phyloP scores from a whole-genome alignment of 2,113 vertebrate genomes.

The Phyllopteryx taeniolatus region DNA sequence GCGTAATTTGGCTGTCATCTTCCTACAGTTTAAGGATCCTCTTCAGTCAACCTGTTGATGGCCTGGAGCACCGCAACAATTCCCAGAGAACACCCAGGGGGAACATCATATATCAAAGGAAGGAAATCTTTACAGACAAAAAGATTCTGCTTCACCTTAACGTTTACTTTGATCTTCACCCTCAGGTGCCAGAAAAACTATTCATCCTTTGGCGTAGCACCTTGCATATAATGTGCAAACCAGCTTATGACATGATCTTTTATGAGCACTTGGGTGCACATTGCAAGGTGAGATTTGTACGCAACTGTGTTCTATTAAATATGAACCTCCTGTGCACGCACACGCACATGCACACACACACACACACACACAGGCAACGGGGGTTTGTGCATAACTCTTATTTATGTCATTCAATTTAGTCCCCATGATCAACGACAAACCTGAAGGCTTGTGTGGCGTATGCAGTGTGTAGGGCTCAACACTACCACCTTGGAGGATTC shows the following conservation, averaged over 20 bases:
- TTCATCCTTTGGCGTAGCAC: constrained; percentile 51
- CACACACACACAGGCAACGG: constrained; percentile 55
- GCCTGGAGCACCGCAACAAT: background rate
- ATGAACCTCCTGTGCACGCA: constrained; percentile 36
- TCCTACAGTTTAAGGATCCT: background rate
- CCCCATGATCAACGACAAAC: constrained; percentile 77
- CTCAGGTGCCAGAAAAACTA: constrained; percentile 46
- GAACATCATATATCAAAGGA: constrained; percentile 64
- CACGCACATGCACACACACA: constrained; percentile 49
- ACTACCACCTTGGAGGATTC: constrained; percentile 30
- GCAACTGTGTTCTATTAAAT: constrained; percentile 48
- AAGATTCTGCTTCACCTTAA: constrained; percentile 65
- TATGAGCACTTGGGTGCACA: constrained; percentile 49
- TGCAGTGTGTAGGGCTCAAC: constrained; percentile 52
- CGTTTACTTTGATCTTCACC: constrained; percentile 56
- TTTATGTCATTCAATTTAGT: constrained; percentile 75
- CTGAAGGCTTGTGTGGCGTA: constrained; percentile 70
- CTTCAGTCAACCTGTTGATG: constrained; percentile 41
- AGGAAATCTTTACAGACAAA: constrained; percentile 50
- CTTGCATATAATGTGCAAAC: constrained; percentile 65
- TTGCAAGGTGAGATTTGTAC: constrained; percentile 13
- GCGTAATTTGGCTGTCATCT: background rate
- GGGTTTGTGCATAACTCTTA: constrained; percentile 68
- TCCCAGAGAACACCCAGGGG: background rate
- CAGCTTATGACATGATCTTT: constrained; percentile 66